Conservation (phyloP, 2,888 invertebrate genomes). For the Drosophila birchii region DNA sequence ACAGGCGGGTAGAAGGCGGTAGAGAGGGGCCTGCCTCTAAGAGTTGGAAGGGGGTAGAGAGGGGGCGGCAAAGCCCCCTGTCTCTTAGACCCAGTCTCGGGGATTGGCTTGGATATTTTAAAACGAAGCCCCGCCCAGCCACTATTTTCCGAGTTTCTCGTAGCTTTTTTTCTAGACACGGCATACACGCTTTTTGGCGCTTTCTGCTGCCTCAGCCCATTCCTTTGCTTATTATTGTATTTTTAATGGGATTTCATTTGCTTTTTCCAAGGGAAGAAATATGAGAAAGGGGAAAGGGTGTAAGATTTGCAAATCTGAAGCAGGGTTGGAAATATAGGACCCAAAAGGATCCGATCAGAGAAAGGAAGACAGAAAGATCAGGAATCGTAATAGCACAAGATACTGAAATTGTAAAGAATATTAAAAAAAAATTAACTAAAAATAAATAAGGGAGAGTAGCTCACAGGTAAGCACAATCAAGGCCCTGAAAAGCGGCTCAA, state of each 20-base stretch:
- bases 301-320: slow-evolving; percentile 88
- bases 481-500: slow-evolving; percentile 91
- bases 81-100: slow-evolving; percentile 45
- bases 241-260: slow-evolving; percentile 15
- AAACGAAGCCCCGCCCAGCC: slow-evolving; percentile 67
- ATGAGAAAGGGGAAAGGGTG: not conserved
- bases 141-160: slow-evolving; percentile 52
- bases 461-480: slow-evolving; percentile 89
- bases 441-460: too few relatives aligned
- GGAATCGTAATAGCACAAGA: slow-evolving; percentile 93
- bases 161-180: slow-evolving; percentile 58
- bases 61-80: slow-evolving; percentile 16
- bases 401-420: slow-evolving; percentile 86
- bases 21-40: slow-evolving; percentile 26
- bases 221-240: slow-evolving; percentile 29
- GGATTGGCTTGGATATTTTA: slow-evolving; percentile 63
- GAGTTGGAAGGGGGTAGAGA: slow-evolving; percentile 11
- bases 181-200: slow-evolving; percentile 56
- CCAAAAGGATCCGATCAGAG: slow-evolving; percentile 96
- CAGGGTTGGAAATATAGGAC: slow-evolving; percentile 95
- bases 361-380: slow-evolving; percentile 95
- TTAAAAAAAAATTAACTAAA: slow-evolving; percentile 40
- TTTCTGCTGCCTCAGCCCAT: slow-evolving; percentile 41
- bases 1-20: slow-evolving; percentile 22
- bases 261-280: not conserved